Evolutionary conservation across 2,888 invertebrate species (phyloP), one percentile per base, ranked within the genome.

Genomic region (Nomada fucata): DNA sequence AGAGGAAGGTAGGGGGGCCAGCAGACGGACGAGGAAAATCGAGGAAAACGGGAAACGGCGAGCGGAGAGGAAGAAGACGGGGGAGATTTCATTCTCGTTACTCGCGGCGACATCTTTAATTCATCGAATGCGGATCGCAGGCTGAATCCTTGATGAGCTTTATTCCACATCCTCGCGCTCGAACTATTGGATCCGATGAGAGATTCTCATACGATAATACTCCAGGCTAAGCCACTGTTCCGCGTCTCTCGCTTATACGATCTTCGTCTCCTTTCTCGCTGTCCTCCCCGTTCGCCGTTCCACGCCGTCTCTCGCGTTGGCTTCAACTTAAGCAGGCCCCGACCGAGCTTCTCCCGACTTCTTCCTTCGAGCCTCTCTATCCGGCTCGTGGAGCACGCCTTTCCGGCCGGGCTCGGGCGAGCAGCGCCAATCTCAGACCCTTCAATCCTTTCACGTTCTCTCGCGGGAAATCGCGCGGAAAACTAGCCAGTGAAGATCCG

Each of bases 91-190:
- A 91, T 92, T 93, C 92, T 93, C 92, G 93, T 93, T 93, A 93
- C 92, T 92, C 88, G 88, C 86, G 89, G 90, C 88, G 92, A 93
- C 92, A 93, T 93, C 93, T 93, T 93, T 93, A 93, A 93, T 93
- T 93, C 93, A 93, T 93, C 92, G 92, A 92, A 92, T 92, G 91
- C 93, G 93, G 93, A 92, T 93, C 92, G 93, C 91, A 91, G 93
- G 88, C 90, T 93, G 93, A 93, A 93, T 93, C 90, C 90, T 89
- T 92, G 92, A 93, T 93, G 92, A 93, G 93, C 91, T 92, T 92
- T 92, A 93, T 93, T 93, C 92, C 93, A 92, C 92, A 91, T 93
- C 92, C 91, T 90, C 91, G 91, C 91, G 91, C 90, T 90, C 90
- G 88, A 93, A 91, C 92, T 92, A 92, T 93, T 91, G 92, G 92